Base-by-base conservation (phyloP, 2,888 invertebrate species). In the Notodonta ziczac region DNA sequence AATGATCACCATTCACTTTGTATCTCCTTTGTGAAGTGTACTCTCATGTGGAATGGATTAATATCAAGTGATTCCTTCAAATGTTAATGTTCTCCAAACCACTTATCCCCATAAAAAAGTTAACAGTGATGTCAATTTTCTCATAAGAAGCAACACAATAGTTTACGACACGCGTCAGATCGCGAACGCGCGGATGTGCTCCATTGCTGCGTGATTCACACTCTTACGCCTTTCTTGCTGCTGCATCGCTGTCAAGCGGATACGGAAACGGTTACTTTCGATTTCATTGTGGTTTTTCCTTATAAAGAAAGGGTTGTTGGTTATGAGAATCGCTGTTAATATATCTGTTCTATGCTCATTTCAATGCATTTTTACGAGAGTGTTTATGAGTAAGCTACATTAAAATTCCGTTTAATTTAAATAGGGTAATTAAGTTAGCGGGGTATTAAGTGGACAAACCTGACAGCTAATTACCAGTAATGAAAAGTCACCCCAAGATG, bases 251-350 rank as follows among this genome's bases (percentile, higher is more conserved):
- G 32, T 16, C 55, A 40, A 56, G 16, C 56, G 56, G 56, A 56
- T 56, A 42, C 44, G 56, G 56, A 56, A 42, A 44, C 56, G 16
- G 56, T 56, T 16, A 44, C 56, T 56, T 56, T 56, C 56, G 24
- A 24, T 56, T 44, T 56, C 56, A 56, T 56, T 56, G 56, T 56
- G 44, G 56, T 56, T 56, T 56, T 56, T 56, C 56, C 44, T 16
- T 24, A 13, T 56, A 5, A 16, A 44, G 13, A 44, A 56, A 56
- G 56, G 55, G 42, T 51, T 16, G 5, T 51, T 12, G 51, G 52
- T 52, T 39, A 54, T 24, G 24, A 24, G 1, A 24, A 24, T 2
- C 24, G 24, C 24, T 24, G 24, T 24, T 24, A 24, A 24, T 24
- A 24, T 24, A 24, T 24, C 24, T 24, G 24, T 24, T 24, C 24